Evolutionary conservation across 2,797 vertebrate genomes (phyloP).

Genomic region (Sebastes trivittatus): DNA sequence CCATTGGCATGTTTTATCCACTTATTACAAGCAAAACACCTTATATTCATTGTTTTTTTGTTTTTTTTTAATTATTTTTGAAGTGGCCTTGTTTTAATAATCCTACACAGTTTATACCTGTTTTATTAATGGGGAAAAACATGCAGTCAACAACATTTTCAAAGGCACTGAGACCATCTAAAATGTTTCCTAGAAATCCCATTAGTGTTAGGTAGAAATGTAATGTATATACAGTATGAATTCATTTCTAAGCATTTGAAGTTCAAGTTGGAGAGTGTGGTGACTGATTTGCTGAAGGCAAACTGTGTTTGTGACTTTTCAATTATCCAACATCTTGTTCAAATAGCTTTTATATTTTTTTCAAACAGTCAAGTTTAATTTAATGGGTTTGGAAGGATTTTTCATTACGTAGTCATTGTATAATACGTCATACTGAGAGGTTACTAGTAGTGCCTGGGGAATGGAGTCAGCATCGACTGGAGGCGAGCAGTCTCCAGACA

Average conservation of each 20-base stretch:
- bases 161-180: no score
- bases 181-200: neutral
- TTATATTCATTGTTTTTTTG: no score
- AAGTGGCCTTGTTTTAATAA: neutral
- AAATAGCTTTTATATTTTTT: slow-evolving; percentile 17
- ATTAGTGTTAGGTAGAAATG: neutral
- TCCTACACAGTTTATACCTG: neutral
- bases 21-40: no score
- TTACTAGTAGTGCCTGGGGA: slow-evolving; percentile 38
- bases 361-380: slow-evolving; percentile 25
- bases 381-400: slow-evolving; percentile 29
- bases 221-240: neutral
- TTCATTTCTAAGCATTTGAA: neutral
- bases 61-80: no score
- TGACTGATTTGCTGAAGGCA: neutral
- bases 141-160: neutral
- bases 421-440: slow-evolving; percentile 32
- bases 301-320: slow-evolving; percentile 23
- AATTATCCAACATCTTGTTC: slow-evolving; percentile 12
- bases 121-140: neutral
- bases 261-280: neutral
- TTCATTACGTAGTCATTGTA: slow-evolving; percentile 34
- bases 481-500: slow-evolving; percentile 47
- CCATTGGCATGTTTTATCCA: no score
- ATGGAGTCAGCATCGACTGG: slow-evolving; percentile 34